Evolutionary conservation across 2,113 vertebrate genomes (phyloP), one percentile per base, ranked within the genome.

Genomic region (Tympanuchus pallidicinctus): DNA sequence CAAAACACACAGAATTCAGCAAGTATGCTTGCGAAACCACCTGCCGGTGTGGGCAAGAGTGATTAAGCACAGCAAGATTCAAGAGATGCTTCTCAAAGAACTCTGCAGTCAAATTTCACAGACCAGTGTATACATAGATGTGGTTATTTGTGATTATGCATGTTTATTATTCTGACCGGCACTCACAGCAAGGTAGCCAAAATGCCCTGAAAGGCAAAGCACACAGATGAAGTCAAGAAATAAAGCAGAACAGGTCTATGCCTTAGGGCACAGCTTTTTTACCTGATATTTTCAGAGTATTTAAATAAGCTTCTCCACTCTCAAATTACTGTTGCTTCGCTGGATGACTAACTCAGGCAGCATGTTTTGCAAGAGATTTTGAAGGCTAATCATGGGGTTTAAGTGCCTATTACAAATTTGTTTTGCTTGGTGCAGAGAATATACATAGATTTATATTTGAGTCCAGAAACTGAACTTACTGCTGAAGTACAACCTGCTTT

Each of bases 401-500:
- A 61, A 86, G 47, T 36, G 0, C 24, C 38, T 57, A 24, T 22
- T 78, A 48, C 84, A 36, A 69, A 75, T 80, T 79, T 82, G 25
- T 79, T 88, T 88, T 82, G 4, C 27, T 85, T 85, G 9, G 13
- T 89, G 27, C 67, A 66, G 66, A 66, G 40, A 54, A 43, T 34
- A 6, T 16, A 59, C 27, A 38, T 17, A 74, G 47, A 75, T 36
- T 25, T 75, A 12, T 12, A 22, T 73, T 91, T 71, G 92, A 75
- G 57, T 38, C 66, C 24, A 63, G 50, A 32, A 92, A 66, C 54
- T 54, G 59, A 79, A 60, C 42, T 91, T 82, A 57, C 15, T 82
- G 66, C 45, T 71, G 73, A 86, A 79, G 60, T 19, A 73, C 73
- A 96, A 77, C 56, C 82, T 91, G 69, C 63, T 64, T 85, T 60